These are phyloP conservation scores for Lucifuga dentata DNA, from an alignment of 2,113 vertebrate genomes.

Conservation along the genomic window DNA sequence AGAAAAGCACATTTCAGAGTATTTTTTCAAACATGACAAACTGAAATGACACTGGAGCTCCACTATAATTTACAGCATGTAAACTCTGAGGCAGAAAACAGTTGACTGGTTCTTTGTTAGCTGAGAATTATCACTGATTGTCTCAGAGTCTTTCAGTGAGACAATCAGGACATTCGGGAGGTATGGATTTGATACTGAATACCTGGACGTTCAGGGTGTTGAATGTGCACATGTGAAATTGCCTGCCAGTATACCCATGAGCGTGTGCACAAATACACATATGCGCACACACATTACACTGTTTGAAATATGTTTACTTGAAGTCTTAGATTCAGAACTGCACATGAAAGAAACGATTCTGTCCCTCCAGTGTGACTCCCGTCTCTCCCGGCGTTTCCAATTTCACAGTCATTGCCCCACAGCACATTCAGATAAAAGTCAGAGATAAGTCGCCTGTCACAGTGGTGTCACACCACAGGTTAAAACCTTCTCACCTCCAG, in stretches of 20 bases:
- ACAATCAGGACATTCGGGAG: too few relatives aligned
- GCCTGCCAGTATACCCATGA: too few relatives aligned
- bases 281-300: too few relatives aligned
- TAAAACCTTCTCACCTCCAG: constrained; percentile 28
- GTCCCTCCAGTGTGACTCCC: not conserved
- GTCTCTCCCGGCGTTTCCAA: not conserved
- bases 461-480: constrained; percentile 23
- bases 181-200: too few relatives aligned
- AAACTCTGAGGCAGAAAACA: constrained; percentile 7
- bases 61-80: not conserved
- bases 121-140: too few relatives aligned
- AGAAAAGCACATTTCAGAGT: constrained; percentile 14
- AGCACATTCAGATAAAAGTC: constrained; percentile 37
- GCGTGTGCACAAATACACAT: too few relatives aligned
- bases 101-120: not conserved
- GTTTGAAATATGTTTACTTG: not conserved
- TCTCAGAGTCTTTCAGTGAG: too few relatives aligned
- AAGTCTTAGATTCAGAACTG: not conserved
- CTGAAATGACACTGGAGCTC: not conserved
- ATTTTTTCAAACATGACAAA: not conserved
- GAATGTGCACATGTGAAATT: not conserved
- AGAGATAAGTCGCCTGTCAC: constrained; percentile 32
- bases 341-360: not conserved
- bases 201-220: not conserved
- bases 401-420: constrained; percentile 26